Percentiles rank a stretch among this genome's conserved stretches.
Evolutionary conservation across 2,888 invertebrate species (phyloP).

Genomic region (Quadriops clusia): DNA sequence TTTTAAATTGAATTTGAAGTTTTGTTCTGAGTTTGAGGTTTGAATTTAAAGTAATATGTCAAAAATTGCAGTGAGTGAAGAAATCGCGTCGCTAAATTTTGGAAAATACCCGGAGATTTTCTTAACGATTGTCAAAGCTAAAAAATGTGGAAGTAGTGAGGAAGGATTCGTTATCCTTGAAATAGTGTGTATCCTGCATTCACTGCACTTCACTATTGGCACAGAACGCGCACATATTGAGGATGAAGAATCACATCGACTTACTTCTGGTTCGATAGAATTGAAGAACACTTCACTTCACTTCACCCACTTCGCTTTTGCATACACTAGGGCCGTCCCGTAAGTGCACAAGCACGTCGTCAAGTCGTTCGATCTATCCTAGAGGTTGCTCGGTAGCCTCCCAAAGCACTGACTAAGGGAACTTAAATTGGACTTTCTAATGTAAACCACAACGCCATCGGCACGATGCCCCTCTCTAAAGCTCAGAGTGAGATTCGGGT

Average conservation of each 20-base stretch:
- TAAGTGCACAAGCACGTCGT: slow-evolving; percentile 35
- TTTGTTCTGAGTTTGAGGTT: no score
- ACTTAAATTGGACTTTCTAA: slow-evolving; percentile 31
- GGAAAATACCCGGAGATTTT: no score
- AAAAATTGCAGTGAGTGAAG: no score
- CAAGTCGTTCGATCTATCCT: slow-evolving; percentile 37
- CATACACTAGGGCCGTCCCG: slow-evolving; percentile 30
- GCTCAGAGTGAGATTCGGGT: no score
- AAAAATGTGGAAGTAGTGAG: no score
- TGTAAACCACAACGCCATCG: slow-evolving; percentile 34
- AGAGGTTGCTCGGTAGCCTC: slow-evolving; percentile 37
- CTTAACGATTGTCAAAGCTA: no score
- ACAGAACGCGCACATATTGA: slow-evolving; percentile 7
- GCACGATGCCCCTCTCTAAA: slow-evolving; percentile 27
- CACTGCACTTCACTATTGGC: slow-evolving; percentile 16
- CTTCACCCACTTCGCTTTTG: slow-evolving; percentile 28
- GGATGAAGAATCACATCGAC: slow-evolving; percentile 16
- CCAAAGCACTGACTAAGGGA: slow-evolving; percentile 38
- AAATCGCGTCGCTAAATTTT: no score
- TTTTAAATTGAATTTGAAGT: no score
- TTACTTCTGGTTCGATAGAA: slow-evolving; percentile 31
- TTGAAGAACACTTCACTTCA: slow-evolving; percentile 28
- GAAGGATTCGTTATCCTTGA: slow-evolving; percentile 13
- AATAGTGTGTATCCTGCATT: slow-evolving; percentile 14
- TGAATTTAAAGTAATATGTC: no score